A percentile compares a stretch with the other conserved stretches of the same genome.
Conservation (phyloP, 2,797 vertebrate species). For the Hemitrygon akajei region DNA sequence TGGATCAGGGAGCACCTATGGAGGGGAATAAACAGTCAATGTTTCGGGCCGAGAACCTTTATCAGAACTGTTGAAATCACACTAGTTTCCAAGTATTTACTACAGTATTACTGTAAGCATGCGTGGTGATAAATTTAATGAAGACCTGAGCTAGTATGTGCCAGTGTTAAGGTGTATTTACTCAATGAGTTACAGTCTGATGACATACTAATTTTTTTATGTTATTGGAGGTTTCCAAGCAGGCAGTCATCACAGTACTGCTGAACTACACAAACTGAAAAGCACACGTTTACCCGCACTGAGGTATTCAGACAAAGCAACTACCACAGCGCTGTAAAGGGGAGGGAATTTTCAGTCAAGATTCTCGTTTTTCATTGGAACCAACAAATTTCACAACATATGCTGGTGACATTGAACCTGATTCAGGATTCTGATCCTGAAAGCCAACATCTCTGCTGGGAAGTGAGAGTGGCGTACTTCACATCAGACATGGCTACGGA, state of each 20-base stretch:
- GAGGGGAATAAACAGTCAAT: no score
- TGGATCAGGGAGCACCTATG: no score
- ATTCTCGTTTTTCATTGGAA: background rate
- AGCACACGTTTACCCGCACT: background rate
- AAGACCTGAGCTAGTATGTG: background rate
- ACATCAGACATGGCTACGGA: no score
- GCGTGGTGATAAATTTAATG: background rate
- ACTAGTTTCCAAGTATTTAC: background rate
- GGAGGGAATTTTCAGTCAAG: background rate
- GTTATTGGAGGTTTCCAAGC: background rate
- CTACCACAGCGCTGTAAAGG: background rate
- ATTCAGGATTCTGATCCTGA: no score
- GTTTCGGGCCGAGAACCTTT: no score
- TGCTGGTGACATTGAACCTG: no score
- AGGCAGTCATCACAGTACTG: background rate
- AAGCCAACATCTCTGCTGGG: no score
- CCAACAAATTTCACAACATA: no score
- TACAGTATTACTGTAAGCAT: background rate
- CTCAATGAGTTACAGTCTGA: background rate
- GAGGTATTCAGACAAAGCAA: background rate
- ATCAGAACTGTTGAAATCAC: no score
- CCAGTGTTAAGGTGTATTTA: background rate
- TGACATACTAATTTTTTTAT: background rate
- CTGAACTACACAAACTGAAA: background rate
- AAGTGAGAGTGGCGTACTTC: no score